phyloP scores from a whole-genome alignment of 1,140 invertebrate genomes.

The Trichonephila clavata region DNA sequence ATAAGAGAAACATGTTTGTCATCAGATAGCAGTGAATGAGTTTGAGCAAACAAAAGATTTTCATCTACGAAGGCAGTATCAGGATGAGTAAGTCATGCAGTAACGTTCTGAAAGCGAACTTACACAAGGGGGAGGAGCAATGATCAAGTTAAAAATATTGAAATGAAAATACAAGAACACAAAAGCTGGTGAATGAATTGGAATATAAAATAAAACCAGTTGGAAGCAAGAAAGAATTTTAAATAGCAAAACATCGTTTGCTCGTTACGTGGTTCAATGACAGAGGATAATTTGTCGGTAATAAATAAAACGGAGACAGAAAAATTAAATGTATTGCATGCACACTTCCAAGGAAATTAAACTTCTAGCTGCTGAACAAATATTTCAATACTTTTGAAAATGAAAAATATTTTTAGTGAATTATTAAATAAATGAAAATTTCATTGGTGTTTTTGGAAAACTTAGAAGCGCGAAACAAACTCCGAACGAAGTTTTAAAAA shows the following conservation, averaged over 20 bases:
- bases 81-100: not conserved
- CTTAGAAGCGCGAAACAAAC: no score
- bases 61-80: not conserved
- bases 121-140: not conserved
- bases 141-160: not conserved
- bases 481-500: no score
- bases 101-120: not conserved
- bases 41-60: not conserved
- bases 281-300: not conserved
- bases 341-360: no score
- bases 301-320: not conserved
- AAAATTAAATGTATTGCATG: not conserved
- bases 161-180: not conserved
- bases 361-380: no score
- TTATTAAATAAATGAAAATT: no score
- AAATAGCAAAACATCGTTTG: not conserved
- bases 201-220: not conserved
- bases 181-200: not conserved
- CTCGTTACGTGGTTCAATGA: not conserved
- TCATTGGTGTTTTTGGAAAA: no score
- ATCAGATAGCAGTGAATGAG: not conserved
- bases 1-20: not conserved
- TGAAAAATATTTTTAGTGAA: no score
- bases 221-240: not conserved
- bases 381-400: no score